Percentiles rank a stretch among this genome's conserved stretches.
Conservation (phyloP, 2,888 invertebrate genomes). For the Pemphredon lugubris region DNA sequence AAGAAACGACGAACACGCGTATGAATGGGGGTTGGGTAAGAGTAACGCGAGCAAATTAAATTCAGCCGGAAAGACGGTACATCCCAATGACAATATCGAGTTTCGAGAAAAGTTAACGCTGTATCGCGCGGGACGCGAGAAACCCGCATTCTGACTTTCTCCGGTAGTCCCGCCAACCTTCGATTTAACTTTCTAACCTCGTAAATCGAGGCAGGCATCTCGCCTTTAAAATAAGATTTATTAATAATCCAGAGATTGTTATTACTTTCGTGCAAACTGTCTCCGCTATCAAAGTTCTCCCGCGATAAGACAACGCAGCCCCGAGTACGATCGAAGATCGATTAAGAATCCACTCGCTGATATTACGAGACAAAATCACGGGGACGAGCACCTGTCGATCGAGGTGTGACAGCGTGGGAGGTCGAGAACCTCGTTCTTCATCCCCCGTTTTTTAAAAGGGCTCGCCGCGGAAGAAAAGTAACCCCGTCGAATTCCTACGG, state of each 20-base stretch:
- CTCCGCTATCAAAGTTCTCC: not conserved
- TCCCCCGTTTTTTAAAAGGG: constrained; percentile 12
- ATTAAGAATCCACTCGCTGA: constrained; percentile 22
- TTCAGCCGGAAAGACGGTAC: not conserved
- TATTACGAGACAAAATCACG: constrained; percentile 35
- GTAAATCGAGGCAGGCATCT: no score
- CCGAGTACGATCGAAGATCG: constrained; percentile 1
- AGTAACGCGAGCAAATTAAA: not conserved
- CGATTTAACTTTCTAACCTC: no score
- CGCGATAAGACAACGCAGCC: not conserved
- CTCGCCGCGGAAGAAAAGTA: constrained; percentile 54
- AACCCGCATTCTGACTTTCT: no score
- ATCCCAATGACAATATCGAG: not conserved
- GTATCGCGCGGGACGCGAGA: not conserved
- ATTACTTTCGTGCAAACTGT: no score
- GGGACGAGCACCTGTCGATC: constrained; percentile 55
- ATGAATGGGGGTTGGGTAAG: no score
- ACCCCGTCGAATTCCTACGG: constrained; percentile 60
- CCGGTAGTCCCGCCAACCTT: no score
- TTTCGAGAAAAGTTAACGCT: not conserved
- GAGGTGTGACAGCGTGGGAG: constrained; percentile 58
- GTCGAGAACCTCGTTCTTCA: constrained; percentile 24
- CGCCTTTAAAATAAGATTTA: no score
- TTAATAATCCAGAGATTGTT: no score
- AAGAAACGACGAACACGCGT: constrained; percentile 9